Evolutionary conservation across 2,797 vertebrate species (phyloP).

Genomic region (Amniataba percoides): DNA sequence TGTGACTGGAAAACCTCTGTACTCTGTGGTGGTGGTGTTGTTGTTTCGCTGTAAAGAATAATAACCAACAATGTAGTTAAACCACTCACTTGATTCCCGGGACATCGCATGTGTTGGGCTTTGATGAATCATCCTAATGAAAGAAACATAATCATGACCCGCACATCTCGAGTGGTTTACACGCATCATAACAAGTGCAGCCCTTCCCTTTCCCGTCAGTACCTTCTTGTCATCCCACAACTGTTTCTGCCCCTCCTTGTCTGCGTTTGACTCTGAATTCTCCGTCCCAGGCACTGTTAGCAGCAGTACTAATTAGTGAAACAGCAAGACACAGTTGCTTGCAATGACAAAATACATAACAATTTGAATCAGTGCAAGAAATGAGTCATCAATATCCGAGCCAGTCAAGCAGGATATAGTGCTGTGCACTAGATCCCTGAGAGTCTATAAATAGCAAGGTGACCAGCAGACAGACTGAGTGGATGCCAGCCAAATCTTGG

Average conservation of each 20-base stretch:
- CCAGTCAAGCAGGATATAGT: constrained; percentile 55
- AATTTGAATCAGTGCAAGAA: constrained; percentile 57
- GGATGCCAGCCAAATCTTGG: constrained; percentile 65
- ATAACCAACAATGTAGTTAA: neutral
- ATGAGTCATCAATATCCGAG: constrained; percentile 72
- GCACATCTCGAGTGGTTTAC: constrained; percentile 10
- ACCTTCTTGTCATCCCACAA: constrained; percentile 95
- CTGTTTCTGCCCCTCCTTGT: constrained; percentile 91
- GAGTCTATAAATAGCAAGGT: constrained; percentile 78
- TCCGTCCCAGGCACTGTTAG: constrained; percentile 95
- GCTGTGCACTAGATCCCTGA: constrained; percentile 57
- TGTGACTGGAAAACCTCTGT: neutral
- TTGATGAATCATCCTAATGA: constrained; percentile 89
- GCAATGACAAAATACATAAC: constrained; percentile 59
- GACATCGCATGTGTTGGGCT: constrained; percentile 95
- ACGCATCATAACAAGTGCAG: neutral
- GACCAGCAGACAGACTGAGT: constrained; percentile 71
- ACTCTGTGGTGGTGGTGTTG: neutral
- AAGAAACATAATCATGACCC: constrained; percentile 41
- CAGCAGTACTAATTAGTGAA: constrained; percentile 88
- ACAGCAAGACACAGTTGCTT: constrained; percentile 66
- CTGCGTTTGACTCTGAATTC: constrained; percentile 87
- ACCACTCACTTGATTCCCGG: constrained; percentile 96
- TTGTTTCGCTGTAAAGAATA: constrained; percentile 3
- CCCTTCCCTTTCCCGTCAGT: constrained; percentile 45